Evolutionary conservation across 2,888 invertebrate genomes (phyloP).

Genomic region (Ectemnius cavifrons): DNA sequence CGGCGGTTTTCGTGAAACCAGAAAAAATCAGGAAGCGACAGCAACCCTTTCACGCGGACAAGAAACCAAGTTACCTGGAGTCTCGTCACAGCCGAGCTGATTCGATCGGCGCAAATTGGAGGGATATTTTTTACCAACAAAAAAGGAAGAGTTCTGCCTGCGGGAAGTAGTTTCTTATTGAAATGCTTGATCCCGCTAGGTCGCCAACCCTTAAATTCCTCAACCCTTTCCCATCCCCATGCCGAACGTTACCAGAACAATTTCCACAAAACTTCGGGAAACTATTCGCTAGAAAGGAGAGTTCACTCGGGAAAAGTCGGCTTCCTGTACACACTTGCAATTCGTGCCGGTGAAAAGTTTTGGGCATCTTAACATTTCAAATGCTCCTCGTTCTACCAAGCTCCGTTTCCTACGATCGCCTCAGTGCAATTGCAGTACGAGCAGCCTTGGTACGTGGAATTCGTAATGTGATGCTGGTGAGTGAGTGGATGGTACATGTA

Average conservation of each 20-base stretch:
- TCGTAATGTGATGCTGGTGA: no score
- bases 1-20: slow-evolving; percentile 66
- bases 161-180: slow-evolving; percentile 33
- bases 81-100: not conserved
- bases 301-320: slow-evolving; percentile 14
- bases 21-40: slow-evolving; percentile 60
- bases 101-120: slow-evolving; percentile 35
- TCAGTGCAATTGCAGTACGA: no score
- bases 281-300: slow-evolving; percentile 30
- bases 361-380: slow-evolving; percentile 17
- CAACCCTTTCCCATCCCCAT: slow-evolving; percentile 6
- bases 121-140: slow-evolving; percentile 21
- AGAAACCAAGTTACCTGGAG: slow-evolving; percentile 38
- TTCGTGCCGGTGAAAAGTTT: slow-evolving; percentile 33
- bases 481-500: no score
- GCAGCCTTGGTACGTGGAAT: no score
- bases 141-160: slow-evolving; percentile 35
- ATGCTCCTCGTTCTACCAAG: not conserved
- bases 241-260: slow-evolving; percentile 24
- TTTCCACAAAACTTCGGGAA: slow-evolving; percentile 25
- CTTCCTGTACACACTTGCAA: slow-evolving; percentile 12
- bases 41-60: slow-evolving; percentile 42
- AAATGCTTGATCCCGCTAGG: slow-evolving; percentile 64
- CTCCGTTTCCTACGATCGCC: no score
- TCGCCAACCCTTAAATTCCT: slow-evolving; percentile 44